phyloP scores from a whole-genome alignment of 2,113 vertebrate species.

The Hemichromis elongatus region DNA sequence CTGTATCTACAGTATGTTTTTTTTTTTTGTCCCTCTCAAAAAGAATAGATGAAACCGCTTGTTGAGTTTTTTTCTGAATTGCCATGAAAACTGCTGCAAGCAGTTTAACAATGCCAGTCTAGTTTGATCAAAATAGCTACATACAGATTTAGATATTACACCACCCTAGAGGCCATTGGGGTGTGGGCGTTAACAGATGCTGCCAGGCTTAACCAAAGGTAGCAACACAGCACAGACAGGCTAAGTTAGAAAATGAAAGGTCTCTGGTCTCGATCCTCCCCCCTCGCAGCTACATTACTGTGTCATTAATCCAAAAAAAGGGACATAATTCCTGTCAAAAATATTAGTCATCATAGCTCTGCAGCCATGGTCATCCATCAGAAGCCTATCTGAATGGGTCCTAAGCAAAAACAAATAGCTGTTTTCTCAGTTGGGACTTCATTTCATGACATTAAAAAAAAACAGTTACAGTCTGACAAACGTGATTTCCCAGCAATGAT shows the following conservation, averaged over 20 bases:
- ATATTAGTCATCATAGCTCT: not conserved
- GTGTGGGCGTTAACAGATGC: constrained; percentile 49
- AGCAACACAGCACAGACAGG: constrained; percentile 31
- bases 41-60: not conserved
- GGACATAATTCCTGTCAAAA: not conserved
- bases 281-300: constrained; percentile 6
- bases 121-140: constrained; percentile 10
- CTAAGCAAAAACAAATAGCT: constrained; percentile 36
- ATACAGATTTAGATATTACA: constrained; percentile 31
- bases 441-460: constrained; percentile 14
- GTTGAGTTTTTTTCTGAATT: not conserved
- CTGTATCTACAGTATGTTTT: not conserved
- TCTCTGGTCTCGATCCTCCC: not conserved
- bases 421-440: constrained; percentile 36
- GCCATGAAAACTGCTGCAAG: not conserved
- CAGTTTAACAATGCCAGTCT: not conserved
- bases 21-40: not conserved
- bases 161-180: constrained; percentile 1
- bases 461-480: not conserved
- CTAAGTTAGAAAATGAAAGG: constrained; percentile 48
- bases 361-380: constrained; percentile 38
- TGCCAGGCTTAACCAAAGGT: constrained; percentile 24
- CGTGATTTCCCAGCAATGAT: not conserved
- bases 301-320: constrained; percentile 19
- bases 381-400: constrained; percentile 12